Evolutionary conservation across 1,140 invertebrate genomes (phyloP).

Genomic region (Sycophila sp.): DNA sequence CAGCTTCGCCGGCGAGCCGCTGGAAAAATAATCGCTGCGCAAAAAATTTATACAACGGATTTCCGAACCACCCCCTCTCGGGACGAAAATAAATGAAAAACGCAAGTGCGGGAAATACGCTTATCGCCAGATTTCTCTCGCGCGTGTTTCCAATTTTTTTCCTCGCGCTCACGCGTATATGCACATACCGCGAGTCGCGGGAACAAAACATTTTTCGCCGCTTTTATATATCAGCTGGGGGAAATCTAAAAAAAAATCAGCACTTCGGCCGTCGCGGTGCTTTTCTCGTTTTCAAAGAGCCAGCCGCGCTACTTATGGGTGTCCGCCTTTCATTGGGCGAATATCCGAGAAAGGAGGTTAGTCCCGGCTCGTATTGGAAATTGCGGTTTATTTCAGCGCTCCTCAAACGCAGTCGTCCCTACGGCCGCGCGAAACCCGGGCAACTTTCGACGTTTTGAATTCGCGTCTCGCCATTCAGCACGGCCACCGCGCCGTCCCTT

Average conservation of each 20-base stretch:
- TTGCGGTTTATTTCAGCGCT: slow-evolving; percentile 37
- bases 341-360: slow-evolving; percentile 17
- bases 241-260: slow-evolving; percentile 1
- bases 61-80: too few species aligned
- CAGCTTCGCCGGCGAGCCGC: too few species aligned
- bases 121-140: neutral
- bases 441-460: slow-evolving; percentile 34
- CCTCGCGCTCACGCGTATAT: too few species aligned
- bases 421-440: neutral
- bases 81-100: neutral
- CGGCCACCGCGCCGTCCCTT: neutral
- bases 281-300: neutral
- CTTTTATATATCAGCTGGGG: neutral
- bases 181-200: neutral
- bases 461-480: slow-evolving; percentile 4
- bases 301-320: slow-evolving; percentile 10
- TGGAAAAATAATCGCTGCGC: too few species aligned
- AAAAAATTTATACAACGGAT: neutral
- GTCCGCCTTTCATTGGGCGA: slow-evolving; percentile 23
- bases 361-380: slow-evolving; percentile 13
- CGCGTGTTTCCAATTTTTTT: neutral
- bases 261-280: neutral
- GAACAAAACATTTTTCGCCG: neutral
- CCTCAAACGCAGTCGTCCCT: slow-evolving; percentile 22
- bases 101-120: neutral